phyloP scores from a whole-genome alignment of 2,888 invertebrate species.

The Eupithecia subumbrata region DNA sequence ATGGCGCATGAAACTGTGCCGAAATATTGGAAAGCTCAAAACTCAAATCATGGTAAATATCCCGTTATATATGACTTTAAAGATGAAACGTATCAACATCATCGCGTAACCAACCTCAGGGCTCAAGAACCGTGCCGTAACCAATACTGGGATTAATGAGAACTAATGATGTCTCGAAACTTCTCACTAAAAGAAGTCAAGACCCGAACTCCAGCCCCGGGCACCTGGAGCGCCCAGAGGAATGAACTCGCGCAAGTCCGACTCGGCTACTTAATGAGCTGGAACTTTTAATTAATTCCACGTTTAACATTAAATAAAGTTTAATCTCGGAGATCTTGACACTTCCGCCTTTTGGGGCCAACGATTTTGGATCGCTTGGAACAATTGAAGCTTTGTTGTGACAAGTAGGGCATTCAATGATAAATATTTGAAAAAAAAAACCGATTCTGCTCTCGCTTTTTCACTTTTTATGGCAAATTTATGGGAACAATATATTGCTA shows the following conservation, averaged over 20 bases:
- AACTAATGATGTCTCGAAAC: not conserved
- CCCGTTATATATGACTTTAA: too few species aligned
- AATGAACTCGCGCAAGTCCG: not conserved
- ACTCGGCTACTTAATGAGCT: conserved; percentile 64
- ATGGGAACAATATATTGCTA: too few species aligned
- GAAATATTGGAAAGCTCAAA: too few species aligned
- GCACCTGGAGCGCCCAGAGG: not conserved
- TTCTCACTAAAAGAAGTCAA: not conserved
- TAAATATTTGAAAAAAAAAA: not conserved
- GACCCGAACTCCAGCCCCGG: not conserved
- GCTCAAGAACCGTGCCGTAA: not conserved
- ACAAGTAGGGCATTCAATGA: not conserved
- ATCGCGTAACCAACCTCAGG: not conserved
- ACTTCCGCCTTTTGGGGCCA: conserved; percentile 45
- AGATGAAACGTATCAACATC: not conserved
- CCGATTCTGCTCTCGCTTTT: not conserved
- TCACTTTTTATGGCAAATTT: not conserved
- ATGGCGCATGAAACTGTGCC: too few species aligned
- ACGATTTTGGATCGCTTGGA: not conserved
- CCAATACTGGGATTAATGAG: not conserved
- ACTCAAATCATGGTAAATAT: too few species aligned
- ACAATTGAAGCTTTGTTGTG: not conserved
- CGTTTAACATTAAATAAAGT: conserved; percentile 62
- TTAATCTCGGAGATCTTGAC: conserved; percentile 58
- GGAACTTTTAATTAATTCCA: conserved; percentile 75